phyloP scores from a whole-genome alignment of 2,888 invertebrate species.

The Hipparchia sbordonii region DNA sequence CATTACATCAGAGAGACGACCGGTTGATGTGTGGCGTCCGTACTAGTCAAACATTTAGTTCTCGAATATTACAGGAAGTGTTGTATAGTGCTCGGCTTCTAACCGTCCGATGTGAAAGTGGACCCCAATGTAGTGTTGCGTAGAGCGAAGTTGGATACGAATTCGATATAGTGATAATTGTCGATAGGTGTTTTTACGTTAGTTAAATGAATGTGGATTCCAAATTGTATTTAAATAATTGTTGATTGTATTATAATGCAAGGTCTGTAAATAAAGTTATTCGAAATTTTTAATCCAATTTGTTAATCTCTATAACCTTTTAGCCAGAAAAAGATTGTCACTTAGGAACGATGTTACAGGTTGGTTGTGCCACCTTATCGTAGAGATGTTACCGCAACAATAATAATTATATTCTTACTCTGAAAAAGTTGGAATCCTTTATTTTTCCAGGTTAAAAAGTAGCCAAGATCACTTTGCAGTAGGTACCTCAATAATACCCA shows the following conservation, averaged over 20 bases:
- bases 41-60: slow-evolving; percentile 72
- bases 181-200: slow-evolving; percentile 77
- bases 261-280: slow-evolving; percentile 82
- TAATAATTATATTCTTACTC: too few species aligned
- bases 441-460: too few species aligned
- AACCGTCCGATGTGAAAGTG: slow-evolving; percentile 55
- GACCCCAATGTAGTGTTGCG: slow-evolving; percentile 38
- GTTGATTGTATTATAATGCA: slow-evolving; percentile 82
- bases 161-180: slow-evolving; percentile 65
- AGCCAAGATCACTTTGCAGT: too few species aligned
- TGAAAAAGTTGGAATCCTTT: too few species aligned
- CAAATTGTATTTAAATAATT: slow-evolving; percentile 75
- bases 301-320: slow-evolving; percentile 34
- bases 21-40: slow-evolving; percentile 91
- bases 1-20: slow-evolving; percentile 72
- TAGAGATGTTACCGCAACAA: too few species aligned
- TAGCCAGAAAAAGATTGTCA: not conserved
- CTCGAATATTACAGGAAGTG: slow-evolving; percentile 45
- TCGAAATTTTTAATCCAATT: slow-evolving; percentile 64
- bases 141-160: slow-evolving; percentile 54
- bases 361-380: too few species aligned
- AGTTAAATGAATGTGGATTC: slow-evolving; percentile 79
- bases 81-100: slow-evolving; percentile 50
- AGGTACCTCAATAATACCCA: too few species aligned
- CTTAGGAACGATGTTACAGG: not conserved